These are phyloP conservation scores for Harpagus bidentatus DNA, from an alignment of 2,113 vertebrate species.

Conservation along the genomic window DNA sequence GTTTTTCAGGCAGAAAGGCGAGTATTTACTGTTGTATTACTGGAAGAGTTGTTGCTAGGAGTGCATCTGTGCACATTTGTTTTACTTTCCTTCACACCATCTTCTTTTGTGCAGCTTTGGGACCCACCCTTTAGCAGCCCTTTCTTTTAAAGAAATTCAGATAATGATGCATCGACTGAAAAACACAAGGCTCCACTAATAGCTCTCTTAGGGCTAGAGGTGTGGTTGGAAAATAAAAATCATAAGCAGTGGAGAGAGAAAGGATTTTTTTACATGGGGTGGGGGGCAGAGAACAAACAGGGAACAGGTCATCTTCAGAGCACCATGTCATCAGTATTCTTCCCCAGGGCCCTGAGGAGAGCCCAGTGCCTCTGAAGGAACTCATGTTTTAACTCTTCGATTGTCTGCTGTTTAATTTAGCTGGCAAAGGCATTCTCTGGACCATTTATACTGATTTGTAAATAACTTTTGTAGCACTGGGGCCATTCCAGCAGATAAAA, in stretches of 20 bases:
- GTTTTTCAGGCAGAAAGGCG: not conserved
- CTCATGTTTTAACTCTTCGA: not conserved
- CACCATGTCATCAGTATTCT: not conserved
- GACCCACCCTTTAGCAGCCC: slow-evolving; percentile 9
- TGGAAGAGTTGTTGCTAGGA: slow-evolving; percentile 9
- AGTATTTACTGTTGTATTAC: not conserved
- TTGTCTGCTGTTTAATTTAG: not conserved
- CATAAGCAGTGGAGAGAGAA: not conserved
- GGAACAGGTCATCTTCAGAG: not conserved
- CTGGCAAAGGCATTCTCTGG: not conserved
- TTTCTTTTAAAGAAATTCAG: slow-evolving; percentile 44
- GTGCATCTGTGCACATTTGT: not conserved
- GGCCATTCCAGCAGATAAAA: not conserved
- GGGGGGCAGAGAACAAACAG: not conserved
- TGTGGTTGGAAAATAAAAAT: slow-evolving; percentile 54
- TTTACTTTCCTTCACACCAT: not conserved
- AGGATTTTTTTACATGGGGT: not conserved
- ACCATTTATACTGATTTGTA: not conserved
- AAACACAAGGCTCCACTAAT: not conserved
- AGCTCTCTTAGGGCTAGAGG: slow-evolving; percentile 18
- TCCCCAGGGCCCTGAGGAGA: not conserved
- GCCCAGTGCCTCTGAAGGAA: not conserved
- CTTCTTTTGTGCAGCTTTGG: not conserved
- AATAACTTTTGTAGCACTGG: not conserved
- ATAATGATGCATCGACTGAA: slow-evolving; percentile 11